Conservation (phyloP, 2,888 invertebrate genomes). For the Lasioglossum morio region DNA sequence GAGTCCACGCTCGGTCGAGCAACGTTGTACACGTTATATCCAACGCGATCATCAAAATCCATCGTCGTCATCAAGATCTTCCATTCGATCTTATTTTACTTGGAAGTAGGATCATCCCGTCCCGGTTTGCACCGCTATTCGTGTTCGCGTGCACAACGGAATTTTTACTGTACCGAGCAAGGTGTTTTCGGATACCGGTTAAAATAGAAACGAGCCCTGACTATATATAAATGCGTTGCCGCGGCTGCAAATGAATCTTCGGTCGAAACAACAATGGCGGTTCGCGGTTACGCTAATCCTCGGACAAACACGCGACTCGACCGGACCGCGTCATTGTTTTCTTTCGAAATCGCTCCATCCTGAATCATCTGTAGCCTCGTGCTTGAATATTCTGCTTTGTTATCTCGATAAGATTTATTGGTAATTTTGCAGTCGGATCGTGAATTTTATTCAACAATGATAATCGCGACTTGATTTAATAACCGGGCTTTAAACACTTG, state of each 20-base stretch:
- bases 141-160: background rate
- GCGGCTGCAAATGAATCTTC: constrained; percentile 43
- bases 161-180: constrained; percentile 14
- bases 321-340: constrained; percentile 1
- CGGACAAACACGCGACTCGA: constrained; percentile 5
- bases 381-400: background rate
- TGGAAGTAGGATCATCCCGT: background rate
- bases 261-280: constrained; percentile 42
- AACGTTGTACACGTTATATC: background rate
- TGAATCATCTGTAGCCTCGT: background rate
- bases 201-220: constrained; percentile 53
- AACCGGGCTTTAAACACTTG: background rate
- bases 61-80: background rate
- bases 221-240: constrained; percentile 47
- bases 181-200: constrained; percentile 36
- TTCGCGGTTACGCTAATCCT: constrained; percentile 26
- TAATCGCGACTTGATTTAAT: background rate
- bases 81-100: background rate
- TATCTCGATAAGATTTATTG: background rate
- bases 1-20: background rate
- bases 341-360: background rate
- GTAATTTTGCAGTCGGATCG: background rate
- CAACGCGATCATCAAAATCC: constrained; percentile 4
- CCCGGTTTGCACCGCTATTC: background rate
- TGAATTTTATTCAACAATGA: background rate